Percentiles rank a stretch among this genome's conserved stretches.
Evolutionary conservation across 2,113 vertebrate genomes (phyloP).

Genomic region (Microcebus jonahi): DNA sequence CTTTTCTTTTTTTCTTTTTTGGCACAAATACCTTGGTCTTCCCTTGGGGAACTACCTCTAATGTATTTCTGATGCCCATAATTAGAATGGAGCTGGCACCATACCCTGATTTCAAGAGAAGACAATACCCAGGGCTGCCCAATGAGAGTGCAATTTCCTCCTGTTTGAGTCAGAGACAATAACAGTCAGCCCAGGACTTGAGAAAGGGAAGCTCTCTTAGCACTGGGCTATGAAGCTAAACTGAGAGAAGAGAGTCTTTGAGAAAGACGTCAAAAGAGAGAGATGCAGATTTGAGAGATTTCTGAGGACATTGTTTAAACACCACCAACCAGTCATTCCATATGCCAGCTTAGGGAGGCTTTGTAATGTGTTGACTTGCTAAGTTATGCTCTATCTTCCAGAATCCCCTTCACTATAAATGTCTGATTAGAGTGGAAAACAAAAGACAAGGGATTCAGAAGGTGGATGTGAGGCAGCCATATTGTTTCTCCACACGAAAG

Average conservation of each 20-base stretch:
- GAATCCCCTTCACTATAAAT: neutral
- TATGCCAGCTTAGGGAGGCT: neutral
- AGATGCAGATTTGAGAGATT: neutral
- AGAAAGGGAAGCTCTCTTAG: neutral
- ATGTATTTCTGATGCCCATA: neutral
- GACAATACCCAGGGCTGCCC: neutral
- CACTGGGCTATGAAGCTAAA: neutral
- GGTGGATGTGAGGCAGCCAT: neutral
- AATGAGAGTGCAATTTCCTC: neutral
- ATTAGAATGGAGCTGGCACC: neutral
- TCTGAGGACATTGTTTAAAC: neutral
- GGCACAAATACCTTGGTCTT: neutral
- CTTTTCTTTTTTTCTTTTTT: neutral
- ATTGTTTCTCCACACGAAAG: neutral
- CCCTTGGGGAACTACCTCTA: neutral
- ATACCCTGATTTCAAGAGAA: neutral
- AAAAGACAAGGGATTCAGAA: neutral
- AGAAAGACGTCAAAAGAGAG: neutral
- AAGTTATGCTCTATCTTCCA: neutral
- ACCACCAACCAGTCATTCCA: neutral
- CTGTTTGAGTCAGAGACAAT: neutral
- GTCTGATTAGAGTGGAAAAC: neutral
- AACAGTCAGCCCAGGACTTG: neutral
- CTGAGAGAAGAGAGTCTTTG: neutral
- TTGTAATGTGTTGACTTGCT: neutral